These are phyloP conservation scores for Sus cebifrons DNA, from an alignment of 2,797 vertebrate genomes.

Conservation along the genomic window DNA sequence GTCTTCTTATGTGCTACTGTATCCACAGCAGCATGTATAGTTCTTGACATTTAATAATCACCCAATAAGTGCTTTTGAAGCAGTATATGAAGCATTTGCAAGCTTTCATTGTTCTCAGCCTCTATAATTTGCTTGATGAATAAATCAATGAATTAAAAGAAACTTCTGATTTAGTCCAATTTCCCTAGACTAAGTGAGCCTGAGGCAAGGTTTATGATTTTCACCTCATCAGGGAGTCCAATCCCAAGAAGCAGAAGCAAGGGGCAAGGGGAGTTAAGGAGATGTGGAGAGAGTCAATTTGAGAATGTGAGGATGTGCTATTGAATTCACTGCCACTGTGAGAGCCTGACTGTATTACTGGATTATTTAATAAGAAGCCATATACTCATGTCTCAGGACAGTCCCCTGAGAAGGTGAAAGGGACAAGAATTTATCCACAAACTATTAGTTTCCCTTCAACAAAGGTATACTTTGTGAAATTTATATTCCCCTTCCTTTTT, in stretches of 20 bases:
- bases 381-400: neutral
- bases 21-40: neutral
- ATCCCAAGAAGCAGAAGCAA: neutral
- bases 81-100: neutral
- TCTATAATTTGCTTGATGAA: neutral
- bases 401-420: neutral
- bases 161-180: neutral
- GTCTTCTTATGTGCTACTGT: neutral
- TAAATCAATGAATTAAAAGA: constrained; percentile 35
- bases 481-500: neutral
- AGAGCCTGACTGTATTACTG: neutral
- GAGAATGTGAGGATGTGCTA: neutral
- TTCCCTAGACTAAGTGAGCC: neutral
- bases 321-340: neutral
- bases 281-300: neutral
- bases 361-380: neutral
- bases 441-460: neutral
- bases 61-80: neutral
- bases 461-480: neutral
- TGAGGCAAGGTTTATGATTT: neutral
- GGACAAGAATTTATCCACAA: neutral
- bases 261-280: neutral
- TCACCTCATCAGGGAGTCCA: neutral
- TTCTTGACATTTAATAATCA: neutral
- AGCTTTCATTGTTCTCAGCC: constrained; percentile 23